Base-by-base conservation (phyloP, 2,888 invertebrate genomes). In the Athrips mouffetella region DNA sequence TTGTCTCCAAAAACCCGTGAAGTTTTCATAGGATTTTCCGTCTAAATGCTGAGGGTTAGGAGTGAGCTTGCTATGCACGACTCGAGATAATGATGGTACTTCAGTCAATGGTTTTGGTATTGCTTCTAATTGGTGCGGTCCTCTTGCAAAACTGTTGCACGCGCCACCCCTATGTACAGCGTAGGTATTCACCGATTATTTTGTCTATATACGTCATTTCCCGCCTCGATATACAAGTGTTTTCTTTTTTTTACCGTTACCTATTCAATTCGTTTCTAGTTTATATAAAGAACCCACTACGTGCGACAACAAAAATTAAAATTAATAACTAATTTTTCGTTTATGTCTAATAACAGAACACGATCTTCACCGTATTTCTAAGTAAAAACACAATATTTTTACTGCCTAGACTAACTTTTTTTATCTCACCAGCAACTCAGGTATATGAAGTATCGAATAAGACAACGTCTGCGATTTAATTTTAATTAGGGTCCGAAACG, bases 31-130 rank as follows among this genome's bases (percentile, higher is more conserved):
- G 76, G 65, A 85, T 72, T 83, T 69, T 81, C 64, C 68, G 67
- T 76, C 73, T 65, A 79, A 76, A 70, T 52, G 50, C 58, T 51
- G 53, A 63, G 67, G 54, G 55, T 56, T 68, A 82, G 75, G 77
- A 65, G 70, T 70, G 65, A 76, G 62, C 66, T 77, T 81, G 20
- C 66, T 68, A 52, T 79, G 71, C 58, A 54, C 51, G 48, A 30
- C 45, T 53, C 76, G 68, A 81, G 88, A 87, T 88, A 87, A 88
- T 87, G 87, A 87, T 87, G 87, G 83, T 77, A 85, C 87, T 88
- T 83, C 78, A 87, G 71, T 68, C 68, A 70, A 77, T 79, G 82
- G 79, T 78, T 83, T 79, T 80, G 82, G 73, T 83, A 84, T 84
- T 79, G 73, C 84, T 79, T 78, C 76, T 88, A 88, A 87, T 88